Base-by-base conservation (phyloP, 2,888 invertebrate genomes). In the Lamproptera curius region DNA sequence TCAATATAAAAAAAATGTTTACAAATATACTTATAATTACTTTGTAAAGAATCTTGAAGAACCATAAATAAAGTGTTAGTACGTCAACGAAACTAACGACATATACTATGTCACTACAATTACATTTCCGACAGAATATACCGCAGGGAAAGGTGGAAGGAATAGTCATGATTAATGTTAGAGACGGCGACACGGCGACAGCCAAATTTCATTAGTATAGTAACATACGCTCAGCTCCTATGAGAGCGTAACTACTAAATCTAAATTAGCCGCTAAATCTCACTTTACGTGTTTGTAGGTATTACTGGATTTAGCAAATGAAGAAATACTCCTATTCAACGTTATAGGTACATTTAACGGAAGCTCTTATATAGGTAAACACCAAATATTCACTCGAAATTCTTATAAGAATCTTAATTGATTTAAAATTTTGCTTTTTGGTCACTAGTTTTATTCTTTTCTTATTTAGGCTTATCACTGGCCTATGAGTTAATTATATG, bases 181-280 rank as follows among this genome's bases (percentile, higher is more conserved):
- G 16, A 15, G 11, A 40, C 40, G 28, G 36, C 44, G 44, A 44
- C 49, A 40, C 40, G 20, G 43, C 39, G 43, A 28, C 44, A 39
- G 43, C 40, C 39, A 34, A 49, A 49, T 49, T 49, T 49, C 49
- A 49, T 49, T 49, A 49, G 49, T 28, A 11, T 17, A 42, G 35
- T 31, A 42, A 43, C 49, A 49, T 36, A 49, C 40, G 40, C 28
- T 17, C 33, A 37, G 42, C 47, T 47, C 28, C 49, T 49, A 20
- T n/a, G 40, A 40, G 44, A 36, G 31, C 17, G 38, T 23, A 43
- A 39, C 43, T 16, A 44, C 40, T 49, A 49, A 43, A 49, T 44
- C 49, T 36, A 49, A 49, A 49, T 49, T 44, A 49, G 44, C 49
- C 26, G 44, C 28, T 44, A 49, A 49, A 49, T 49, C 49, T 49